Evolutionary conservation across 2,888 invertebrate species (phyloP), one percentile per base, ranked within the genome.

Genomic region (Tenthredo notha): DNA sequence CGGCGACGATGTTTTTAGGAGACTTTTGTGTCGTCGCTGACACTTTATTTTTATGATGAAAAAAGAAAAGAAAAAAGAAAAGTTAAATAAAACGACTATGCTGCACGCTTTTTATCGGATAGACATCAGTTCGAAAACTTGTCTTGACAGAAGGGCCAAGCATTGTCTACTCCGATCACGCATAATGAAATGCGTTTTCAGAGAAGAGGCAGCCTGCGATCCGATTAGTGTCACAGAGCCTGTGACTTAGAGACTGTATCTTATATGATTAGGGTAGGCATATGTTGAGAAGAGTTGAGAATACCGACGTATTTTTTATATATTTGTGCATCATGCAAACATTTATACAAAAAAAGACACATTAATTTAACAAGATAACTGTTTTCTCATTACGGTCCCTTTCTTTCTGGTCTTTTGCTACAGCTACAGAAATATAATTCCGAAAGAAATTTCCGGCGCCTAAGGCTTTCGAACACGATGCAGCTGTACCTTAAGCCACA

Each of bases 401-500:
- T 74, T 10, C 21, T 25, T 4, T 43, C 43, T 43, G 40, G 7
- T n/a, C 2, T 74, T 43, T 21, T 43, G n/a, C 18, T 74, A 12
- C 25, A 10, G 43, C 72, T 43, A 43, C n/a, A 12, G 6, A 4
- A 43, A 74, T 43, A 12, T 40, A 43, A 43, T 43, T 40, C 7
- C 12, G 72, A 43, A 74, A 21, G 10, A 43, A 43, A 74, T 70
- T 21, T 40, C 72, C 9, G 4, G 21, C 40, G 7, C 40, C 21
- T 1, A 10, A 40, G 72, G 37, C 21, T 40, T 37, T 21, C 72
- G 21, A 40, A 2, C n/a, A 72, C 43, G 9, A 25, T 43, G 40
- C 72, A 43, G 72, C 43, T 74, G 43, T n/a, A n/a, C 43, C 72
- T 74, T 74, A 74, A 74, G 21, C 18, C 72, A 40, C 21, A 21